Evolutionary conservation across 2,888 invertebrate species (phyloP), one percentile per base, ranked within the genome.

Genomic region (Neuroscelio doddi): DNA sequence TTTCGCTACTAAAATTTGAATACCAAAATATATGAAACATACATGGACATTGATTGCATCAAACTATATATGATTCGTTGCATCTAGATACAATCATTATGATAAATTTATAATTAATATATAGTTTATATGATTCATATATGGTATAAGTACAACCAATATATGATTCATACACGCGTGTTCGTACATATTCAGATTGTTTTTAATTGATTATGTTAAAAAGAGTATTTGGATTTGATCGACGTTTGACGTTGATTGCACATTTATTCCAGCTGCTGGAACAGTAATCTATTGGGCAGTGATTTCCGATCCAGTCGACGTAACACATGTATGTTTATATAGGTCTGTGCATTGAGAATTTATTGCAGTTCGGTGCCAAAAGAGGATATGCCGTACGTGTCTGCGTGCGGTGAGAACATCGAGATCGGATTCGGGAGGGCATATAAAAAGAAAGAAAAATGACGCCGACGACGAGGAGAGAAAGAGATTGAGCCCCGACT

Each of bases 321-420:
- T 53, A 64, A 53, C 59, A 64, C 50, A 27, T 56, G 58, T 59
- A 56, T 67, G 52, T 61, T 56, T 63, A 59, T 58, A 45, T 55
- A 38, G 57, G 63, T 62, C 50, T 55, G 56, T 58, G 64, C 67
- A 61, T 68, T 44, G 55, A 47, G 62, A 70, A 72, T 75, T 73
- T 72, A 74, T 71, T 58, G 68, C 56, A 67, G 66, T 71, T 59
- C 62, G 55, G 52, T 71, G 71, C 72, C 73, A 71, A 71, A 64
- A 64, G 42, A 39, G 61, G 61, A 55, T 59, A 58, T 41, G 56
- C 55, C 41, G 39, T 51, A 55, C 57, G 68, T 59, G 67, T 68
- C 50, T 49, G 52, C 39, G 47, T 16, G 44, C 17, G 17, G 24
- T 15, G 29, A 44, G 15, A 44, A 15, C 29, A 29, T 27, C 16